phyloP scores from a whole-genome alignment of 2,797 vertebrate genomes.

The Pogoniulus pusillus region DNA sequence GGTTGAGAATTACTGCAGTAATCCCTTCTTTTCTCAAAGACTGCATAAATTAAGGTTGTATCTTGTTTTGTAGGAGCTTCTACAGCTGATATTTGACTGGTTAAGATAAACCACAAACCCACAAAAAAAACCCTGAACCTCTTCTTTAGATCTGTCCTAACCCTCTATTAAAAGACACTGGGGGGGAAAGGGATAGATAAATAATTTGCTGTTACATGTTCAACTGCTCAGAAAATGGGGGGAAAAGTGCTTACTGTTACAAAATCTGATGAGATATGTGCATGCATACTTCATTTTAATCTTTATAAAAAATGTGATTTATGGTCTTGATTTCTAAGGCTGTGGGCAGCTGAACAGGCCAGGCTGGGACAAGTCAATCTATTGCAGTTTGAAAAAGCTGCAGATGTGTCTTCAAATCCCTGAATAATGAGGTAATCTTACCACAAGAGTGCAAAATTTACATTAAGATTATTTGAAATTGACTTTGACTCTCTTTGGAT shows the following conservation, averaged over 20 bases:
- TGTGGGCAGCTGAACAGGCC: not conserved
- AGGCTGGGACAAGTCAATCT: not conserved
- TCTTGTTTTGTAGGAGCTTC: not conserved
- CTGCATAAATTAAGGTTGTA: constrained; percentile 8
- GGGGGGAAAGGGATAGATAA: not conserved
- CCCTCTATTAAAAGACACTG: not conserved
- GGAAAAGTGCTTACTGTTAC: not conserved
- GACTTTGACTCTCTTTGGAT: constrained; percentile 2
- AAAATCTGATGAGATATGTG: not conserved
- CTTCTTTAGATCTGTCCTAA: not conserved
- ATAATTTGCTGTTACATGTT: not conserved
- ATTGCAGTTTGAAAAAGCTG: constrained; percentile 4
- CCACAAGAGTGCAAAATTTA: constrained; percentile 28
- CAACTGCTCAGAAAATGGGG: not conserved
- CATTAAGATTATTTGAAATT: constrained; percentile 54
- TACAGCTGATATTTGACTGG: not conserved
- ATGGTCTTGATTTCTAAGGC: not conserved
- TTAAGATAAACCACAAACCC: not conserved
- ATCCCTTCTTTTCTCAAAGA: constrained; percentile 43
- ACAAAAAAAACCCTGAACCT: not conserved
- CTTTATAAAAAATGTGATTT: not conserved
- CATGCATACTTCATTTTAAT: not conserved
- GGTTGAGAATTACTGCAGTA: constrained; percentile 13
- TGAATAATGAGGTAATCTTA: constrained; percentile 39
- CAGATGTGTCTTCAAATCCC: constrained; percentile 13